phyloP scores from a whole-genome alignment of 2,888 invertebrate species.

The Catocala sponsa region DNA sequence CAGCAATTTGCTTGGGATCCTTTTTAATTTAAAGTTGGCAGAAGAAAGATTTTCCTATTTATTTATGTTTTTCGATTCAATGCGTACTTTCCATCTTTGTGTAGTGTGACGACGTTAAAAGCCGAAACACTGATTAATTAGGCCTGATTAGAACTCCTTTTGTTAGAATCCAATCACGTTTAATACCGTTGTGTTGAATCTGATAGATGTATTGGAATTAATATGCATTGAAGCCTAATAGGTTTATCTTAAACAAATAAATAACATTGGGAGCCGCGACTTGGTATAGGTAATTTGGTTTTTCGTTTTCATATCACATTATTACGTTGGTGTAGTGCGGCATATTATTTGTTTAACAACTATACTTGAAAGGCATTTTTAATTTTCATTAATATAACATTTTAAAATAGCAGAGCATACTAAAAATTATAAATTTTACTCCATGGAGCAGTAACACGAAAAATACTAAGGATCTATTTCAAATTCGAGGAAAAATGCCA shows the following conservation, averaged over 20 bases:
- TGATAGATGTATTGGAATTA: not conserved
- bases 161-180: constrained; percentile 45
- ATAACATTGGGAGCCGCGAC: too few species aligned
- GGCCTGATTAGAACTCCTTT: constrained; percentile 43
- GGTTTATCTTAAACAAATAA: not conserved
- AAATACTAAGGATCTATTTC: too few species aligned
- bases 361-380: too few species aligned
- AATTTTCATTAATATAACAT: too few species aligned
- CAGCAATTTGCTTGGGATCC: constrained; percentile 1
- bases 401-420: too few species aligned
- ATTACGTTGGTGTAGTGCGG: too few species aligned
- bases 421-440: too few species aligned
- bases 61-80: constrained; percentile 21
- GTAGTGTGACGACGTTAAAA: constrained; percentile 36
- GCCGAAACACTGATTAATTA: constrained; percentile 42
- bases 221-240: not conserved
- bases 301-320: too few species aligned
- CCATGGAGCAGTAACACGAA: too few species aligned
- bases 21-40: constrained; percentile 25
- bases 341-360: too few species aligned
- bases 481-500: too few species aligned
- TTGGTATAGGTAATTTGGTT: too few species aligned
- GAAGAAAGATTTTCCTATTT: constrained; percentile 16
- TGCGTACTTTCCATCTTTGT: constrained; percentile 19
- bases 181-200: constrained; percentile 27